phyloP scores from a whole-genome alignment of 1,140 invertebrate genomes.

The Heterodera carotae region DNA sequence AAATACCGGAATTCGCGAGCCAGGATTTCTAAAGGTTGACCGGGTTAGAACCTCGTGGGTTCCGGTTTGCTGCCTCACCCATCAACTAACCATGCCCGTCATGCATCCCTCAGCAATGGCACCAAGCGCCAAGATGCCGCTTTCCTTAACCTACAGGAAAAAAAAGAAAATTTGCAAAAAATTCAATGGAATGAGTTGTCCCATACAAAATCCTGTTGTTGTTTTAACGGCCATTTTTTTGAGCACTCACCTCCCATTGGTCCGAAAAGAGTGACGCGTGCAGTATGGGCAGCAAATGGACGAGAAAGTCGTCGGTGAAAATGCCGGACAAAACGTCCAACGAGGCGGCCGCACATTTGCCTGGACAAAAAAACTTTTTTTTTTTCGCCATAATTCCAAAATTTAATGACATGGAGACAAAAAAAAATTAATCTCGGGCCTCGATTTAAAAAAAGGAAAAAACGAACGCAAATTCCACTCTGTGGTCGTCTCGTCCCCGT shows the following conservation, averaged over 20 bases:
- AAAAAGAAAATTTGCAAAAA: background rate
- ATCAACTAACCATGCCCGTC: slow-evolving; percentile 80
- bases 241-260: slow-evolving; percentile 79
- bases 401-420: too few species aligned
- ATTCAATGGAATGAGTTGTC: too few species aligned
- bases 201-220: too few species aligned
- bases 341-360: slow-evolving; percentile 96
- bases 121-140: slow-evolving; percentile 88
- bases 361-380: slow-evolving; percentile 58
- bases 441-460: too few species aligned
- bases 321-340: slow-evolving; percentile 95
- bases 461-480: slow-evolving; percentile 88
- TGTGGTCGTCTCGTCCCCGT: slow-evolving; percentile 86
- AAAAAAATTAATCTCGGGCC: too few species aligned
- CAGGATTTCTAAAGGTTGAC: too few species aligned
- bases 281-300: slow-evolving; percentile 88
- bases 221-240: too few species aligned
- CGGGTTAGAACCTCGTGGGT: too few species aligned
- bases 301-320: slow-evolving; percentile 89
- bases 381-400: too few species aligned
- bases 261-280: slow-evolving; percentile 93
- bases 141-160: slow-evolving; percentile 78
- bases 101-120: slow-evolving; percentile 99
- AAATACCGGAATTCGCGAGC: too few species aligned
- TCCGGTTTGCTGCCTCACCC: too few species aligned